Base-by-base conservation (phyloP, 2,797 vertebrate genomes). In the Siniperca scherzeri region DNA sequence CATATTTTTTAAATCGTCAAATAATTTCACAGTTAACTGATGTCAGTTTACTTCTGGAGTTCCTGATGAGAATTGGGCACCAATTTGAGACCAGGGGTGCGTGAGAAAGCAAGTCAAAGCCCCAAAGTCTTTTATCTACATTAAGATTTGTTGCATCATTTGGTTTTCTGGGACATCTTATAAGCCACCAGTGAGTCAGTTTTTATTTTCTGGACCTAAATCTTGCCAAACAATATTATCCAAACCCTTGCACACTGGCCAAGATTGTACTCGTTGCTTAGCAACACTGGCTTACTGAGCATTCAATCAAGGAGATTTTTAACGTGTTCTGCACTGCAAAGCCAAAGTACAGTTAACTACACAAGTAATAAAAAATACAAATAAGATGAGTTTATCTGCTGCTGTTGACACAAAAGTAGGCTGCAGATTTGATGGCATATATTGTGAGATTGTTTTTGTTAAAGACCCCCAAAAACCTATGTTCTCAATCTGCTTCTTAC, bases 251-350 rank as follows among this genome's bases (percentile, higher is more conserved):
- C 27, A 38, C 42, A 66, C 14, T 64, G n/a, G 82, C 66, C 78
- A 71, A 83, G 83, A 86, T 65, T 77, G 42, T 44, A 74, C 65
- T 80, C 7, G 64, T 80, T 72, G 81, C 89, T 72, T 79, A 77
- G 88, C 84, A 86, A 91, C 87, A 17, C 44, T 27, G 74, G 21
- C 71, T 79, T 76, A 84, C 17, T 59, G 13, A 53, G 48, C 65
- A 69, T 84, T 38, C 21, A 82, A 80, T 79, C 25, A 59, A 69
- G 30, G 62, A 78, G 48, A 56, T 55, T 70, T 80, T 78, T 25
- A 59, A 68, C 25, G 19, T 67, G 48, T 71, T 70, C 46, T 60
- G 61, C 14, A 53, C 62, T 44, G 48, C 70, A 71, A 83, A 87
- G 65, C 75, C 68, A 61, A 77, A 81, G 52, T 64, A 69, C 36